phyloP scores from a whole-genome alignment of 2,888 invertebrate species.

The Aradus depressus region DNA sequence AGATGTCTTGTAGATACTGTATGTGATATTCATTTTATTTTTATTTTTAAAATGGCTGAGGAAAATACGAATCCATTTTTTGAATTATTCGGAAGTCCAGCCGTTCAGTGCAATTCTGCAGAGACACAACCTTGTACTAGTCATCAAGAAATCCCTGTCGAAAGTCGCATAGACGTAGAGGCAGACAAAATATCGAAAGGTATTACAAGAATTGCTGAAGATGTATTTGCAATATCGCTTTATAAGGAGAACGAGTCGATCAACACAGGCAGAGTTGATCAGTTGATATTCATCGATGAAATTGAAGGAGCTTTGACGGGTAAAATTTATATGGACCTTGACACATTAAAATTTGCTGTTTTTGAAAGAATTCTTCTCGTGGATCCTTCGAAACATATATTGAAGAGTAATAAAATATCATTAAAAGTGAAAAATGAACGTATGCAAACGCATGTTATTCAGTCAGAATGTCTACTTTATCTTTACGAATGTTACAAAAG shows the following conservation, averaged over 20 bases:
- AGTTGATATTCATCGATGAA: slow-evolving; percentile 56
- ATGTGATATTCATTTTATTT: too few relatives aligned
- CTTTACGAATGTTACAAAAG: slow-evolving; percentile 57
- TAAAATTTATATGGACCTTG: slow-evolving; percentile 44
- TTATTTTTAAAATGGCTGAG: slow-evolving; percentile 13
- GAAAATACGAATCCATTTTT: slow-evolving; percentile 16
- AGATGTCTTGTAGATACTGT: too few relatives aligned
- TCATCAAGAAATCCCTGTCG: not conserved
- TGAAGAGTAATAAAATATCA: slow-evolving; percentile 12
- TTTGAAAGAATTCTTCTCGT: slow-evolving; percentile 60
- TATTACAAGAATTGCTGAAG: slow-evolving; percentile 50
- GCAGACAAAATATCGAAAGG: slow-evolving; percentile 8
- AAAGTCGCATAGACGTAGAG: not conserved
- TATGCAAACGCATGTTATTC: slow-evolving; percentile 41
- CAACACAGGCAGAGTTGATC: slow-evolving; percentile 31
- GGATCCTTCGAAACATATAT: slow-evolving; percentile 27
- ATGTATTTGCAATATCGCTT: slow-evolving; percentile 62
- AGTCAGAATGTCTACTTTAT: slow-evolving; percentile 55
- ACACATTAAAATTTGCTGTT: slow-evolving; percentile 60
- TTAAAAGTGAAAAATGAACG: slow-evolving; percentile 29
- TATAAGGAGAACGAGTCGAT: slow-evolving; percentile 40
- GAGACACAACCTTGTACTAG: not conserved
- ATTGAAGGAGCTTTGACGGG: slow-evolving; percentile 37
- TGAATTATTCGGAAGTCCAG: slow-evolving; percentile 4
- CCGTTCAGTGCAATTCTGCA: not conserved